phyloP scores from a whole-genome alignment of 2,797 vertebrate species.

The Smutsia gigantea region DNA sequence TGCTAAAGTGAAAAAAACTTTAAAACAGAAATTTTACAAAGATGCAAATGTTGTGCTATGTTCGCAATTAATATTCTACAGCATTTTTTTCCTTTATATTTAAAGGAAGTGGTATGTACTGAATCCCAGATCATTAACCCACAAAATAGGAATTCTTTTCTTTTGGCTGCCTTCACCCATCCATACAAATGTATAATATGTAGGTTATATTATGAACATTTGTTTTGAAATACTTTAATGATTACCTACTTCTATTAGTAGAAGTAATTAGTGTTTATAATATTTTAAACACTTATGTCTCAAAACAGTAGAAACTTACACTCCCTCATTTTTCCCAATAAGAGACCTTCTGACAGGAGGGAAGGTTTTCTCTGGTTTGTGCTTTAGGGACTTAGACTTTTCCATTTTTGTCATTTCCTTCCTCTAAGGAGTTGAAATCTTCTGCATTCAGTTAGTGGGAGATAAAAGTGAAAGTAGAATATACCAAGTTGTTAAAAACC shows the following conservation, averaged over 20 bases:
- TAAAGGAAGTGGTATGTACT: background rate
- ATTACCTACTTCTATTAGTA: background rate
- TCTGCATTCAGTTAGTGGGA: background rate
- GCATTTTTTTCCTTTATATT: background rate
- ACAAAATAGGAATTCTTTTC: background rate
- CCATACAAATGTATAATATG: background rate
- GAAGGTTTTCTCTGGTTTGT: background rate
- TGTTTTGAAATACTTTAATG: background rate
- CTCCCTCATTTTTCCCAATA: background rate
- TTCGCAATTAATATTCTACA: background rate
- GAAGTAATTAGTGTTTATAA: background rate
- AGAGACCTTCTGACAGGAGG: background rate
- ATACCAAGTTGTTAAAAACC: background rate
- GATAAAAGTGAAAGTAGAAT: background rate
- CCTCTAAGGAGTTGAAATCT: background rate
- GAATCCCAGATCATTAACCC: background rate
- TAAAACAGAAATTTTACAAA: slow-evolving; percentile 44
- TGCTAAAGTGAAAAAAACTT: background rate
- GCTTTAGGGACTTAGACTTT: background rate
- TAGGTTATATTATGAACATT: background rate
- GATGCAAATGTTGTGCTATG: background rate
- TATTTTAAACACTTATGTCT: background rate
- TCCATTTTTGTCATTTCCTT: background rate
- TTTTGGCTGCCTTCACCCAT: background rate
- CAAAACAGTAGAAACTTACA: background rate